Evolutionary conservation across 2,888 invertebrate genomes (phyloP), one percentile per base, ranked within the genome.

Genomic region (Sarcophaga caerulescens): DNA sequence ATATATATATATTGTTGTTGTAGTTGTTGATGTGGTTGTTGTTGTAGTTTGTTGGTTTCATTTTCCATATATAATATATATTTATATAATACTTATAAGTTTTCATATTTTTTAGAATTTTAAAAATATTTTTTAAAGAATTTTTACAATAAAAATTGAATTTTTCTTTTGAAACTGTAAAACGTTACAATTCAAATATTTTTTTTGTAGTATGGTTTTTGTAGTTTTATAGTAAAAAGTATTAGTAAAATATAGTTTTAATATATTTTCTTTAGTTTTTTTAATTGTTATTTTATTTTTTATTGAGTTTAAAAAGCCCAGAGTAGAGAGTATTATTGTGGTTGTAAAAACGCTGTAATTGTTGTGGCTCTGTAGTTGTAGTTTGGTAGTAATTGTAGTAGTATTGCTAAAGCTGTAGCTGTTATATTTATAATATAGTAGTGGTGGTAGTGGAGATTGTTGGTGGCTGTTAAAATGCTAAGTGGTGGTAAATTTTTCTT

Each of bases 11-110:
- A 82, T 82, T 84, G 73, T 86, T 86, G 73, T 81, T 85, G 84
- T 85, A 81, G 77, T 87, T 86, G 81, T 84, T 85, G 80, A 83
- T 87, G 85, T 83, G 84, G 78, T 87, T 87, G 84, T 84, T 84
- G 87, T 87, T 81, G 86, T 84, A 74, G 85, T 52, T 85, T 87
- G 71, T 85, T 85, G 82, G 65, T 65, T 71, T 59, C 44, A 60
- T 74, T 81, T 81, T 23, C 74, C 77, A 74, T 80, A 52, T 84
- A 23, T 17, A 52, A 4, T 17, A 60, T 71, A 57, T 78, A 10
- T 74, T 59, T 21, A 57, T 76, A 63, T 14, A 52, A 14, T 52
- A 17, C 17, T 52, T 47, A 63, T 52, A 62, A 70, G n/a, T 57
- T 57, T 60, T 60, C 65, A 75, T 47, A 73, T 65, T 52, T 14